phyloP scores from a whole-genome alignment of 2,888 invertebrate species.

The Apodemia mormo region DNA sequence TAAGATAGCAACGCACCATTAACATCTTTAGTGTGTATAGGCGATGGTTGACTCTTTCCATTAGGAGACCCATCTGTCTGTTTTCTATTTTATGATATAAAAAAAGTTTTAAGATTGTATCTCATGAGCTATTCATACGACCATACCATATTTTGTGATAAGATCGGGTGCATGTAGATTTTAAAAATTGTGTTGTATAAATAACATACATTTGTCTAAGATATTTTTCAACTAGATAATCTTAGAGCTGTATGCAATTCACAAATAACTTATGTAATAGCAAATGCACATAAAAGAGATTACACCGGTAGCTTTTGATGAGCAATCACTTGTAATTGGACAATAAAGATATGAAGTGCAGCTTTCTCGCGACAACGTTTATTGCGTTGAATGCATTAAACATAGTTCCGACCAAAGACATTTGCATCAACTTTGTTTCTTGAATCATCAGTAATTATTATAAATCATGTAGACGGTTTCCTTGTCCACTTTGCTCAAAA shows the following conservation, averaged over 20 bases:
- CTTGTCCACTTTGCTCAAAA: too few species aligned
- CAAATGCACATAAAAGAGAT: conserved; percentile 1
- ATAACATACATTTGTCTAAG: neutral
- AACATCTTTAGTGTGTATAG: too few species aligned
- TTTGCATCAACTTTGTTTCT: neutral
- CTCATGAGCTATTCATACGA: too few species aligned
- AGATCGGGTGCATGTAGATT: neutral
- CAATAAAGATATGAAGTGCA: conserved; percentile 11
- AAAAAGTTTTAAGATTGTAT: too few species aligned
- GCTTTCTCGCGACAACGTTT: conserved; percentile 7
- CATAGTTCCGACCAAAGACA: conserved; percentile 2
- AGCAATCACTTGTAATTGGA: conserved; percentile 12
- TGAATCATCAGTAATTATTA: neutral
- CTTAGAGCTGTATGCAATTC: neutral
- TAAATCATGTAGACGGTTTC: neutral
- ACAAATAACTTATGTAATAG: neutral
- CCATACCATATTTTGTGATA: too few species aligned
- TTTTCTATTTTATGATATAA: too few species aligned
- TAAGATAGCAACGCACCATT: too few species aligned
- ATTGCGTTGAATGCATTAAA: conserved; percentile 1
- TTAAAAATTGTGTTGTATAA: neutral
- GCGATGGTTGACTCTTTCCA: too few species aligned
- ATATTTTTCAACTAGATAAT: neutral
- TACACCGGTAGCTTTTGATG: conserved; percentile 11
- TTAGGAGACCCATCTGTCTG: too few species aligned